A percentile compares a stretch with the other conserved stretches of the same genome.
Evolutionary conservation across 2,888 invertebrate genomes (phyloP).

Genomic region (Drosophila barbarae): DNA sequence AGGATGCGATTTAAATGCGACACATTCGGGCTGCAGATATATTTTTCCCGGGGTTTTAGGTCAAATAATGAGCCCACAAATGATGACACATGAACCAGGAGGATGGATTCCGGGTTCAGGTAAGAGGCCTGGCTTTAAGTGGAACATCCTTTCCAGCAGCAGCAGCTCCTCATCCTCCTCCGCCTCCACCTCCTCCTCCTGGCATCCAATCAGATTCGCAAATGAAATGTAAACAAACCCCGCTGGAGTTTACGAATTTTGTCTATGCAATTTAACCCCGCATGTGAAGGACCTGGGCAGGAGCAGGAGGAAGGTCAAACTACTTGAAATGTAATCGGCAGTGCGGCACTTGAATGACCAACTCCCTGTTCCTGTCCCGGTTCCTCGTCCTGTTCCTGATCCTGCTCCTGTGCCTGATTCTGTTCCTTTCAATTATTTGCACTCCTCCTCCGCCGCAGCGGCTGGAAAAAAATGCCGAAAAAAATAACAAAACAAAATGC

Average conservation of each 20-base stretch:
- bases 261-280: slow-evolving; percentile 68
- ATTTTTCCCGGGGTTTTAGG: slow-evolving; percentile 10
- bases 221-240: slow-evolving; percentile 70
- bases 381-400: slow-evolving; percentile 1
- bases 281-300: slow-evolving; percentile 25
- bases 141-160: slow-evolving; percentile 1
- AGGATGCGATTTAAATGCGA: slow-evolving; percentile 62
- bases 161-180: not conserved
- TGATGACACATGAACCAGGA: slow-evolving; percentile 27
- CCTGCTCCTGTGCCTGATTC: slow-evolving; percentile 1
- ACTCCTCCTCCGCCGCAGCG: slow-evolving; percentile 46
- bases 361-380: slow-evolving; percentile 44
- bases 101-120: slow-evolving; percentile 4
- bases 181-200: not conserved
- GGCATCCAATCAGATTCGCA: slow-evolving; percentile 67
- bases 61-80: slow-evolving; percentile 28
- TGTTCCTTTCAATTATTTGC: slow-evolving; percentile 73
- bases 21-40: slow-evolving; percentile 53
- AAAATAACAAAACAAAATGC: slow-evolving; percentile 72
- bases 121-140: slow-evolving; percentile 10
- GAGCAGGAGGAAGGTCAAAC: slow-evolving; percentile 22
- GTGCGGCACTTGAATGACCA: slow-evolving; percentile 74
- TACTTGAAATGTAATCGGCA: slow-evolving; percentile 73
- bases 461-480: slow-evolving; percentile 60
- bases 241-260: slow-evolving; percentile 53